A percentile compares a stretch with the other conserved stretches of the same genome.
Evolutionary conservation across 2,113 vertebrate genomes (phyloP).

Genomic region (Gavialis gangeticus): DNA sequence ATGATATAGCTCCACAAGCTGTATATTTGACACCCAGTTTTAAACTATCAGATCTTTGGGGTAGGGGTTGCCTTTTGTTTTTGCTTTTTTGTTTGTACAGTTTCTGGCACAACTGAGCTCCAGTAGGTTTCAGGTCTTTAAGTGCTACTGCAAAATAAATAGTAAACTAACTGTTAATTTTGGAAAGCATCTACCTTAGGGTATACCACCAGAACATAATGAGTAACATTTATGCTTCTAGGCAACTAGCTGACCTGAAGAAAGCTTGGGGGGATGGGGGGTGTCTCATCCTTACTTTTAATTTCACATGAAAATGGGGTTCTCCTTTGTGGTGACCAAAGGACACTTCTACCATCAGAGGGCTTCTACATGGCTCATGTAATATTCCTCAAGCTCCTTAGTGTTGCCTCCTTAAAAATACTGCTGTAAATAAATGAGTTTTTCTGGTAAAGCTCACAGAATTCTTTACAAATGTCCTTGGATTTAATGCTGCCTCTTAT

Average conservation of each 20-base stretch:
- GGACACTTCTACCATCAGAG: background rate
- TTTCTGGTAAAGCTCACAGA: background rate
- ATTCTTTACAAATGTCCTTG: background rate
- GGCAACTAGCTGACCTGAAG: background rate
- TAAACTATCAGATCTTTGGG: background rate
- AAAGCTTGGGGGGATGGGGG: background rate
- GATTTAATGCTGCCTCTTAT: background rate
- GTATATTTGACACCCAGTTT: background rate
- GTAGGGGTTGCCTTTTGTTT: background rate
- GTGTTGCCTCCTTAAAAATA: background rate
- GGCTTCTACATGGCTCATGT: background rate
- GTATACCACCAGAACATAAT: background rate
- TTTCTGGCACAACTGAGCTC: background rate
- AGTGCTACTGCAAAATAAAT: background rate
- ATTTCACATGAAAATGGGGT: background rate
- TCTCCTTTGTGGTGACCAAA: slow-evolving; percentile 1
- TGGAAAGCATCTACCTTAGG: background rate
- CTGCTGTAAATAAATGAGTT: background rate
- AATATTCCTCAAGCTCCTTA: background rate
- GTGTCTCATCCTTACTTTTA: background rate
- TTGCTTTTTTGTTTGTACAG: background rate
- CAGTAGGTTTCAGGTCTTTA: background rate
- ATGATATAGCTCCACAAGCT: too few species aligned
- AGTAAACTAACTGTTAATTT: background rate
- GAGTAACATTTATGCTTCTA: background rate